Evolutionary conservation across 2,888 invertebrate species (phyloP).

Genomic region (Galeruca laticollis): DNA sequence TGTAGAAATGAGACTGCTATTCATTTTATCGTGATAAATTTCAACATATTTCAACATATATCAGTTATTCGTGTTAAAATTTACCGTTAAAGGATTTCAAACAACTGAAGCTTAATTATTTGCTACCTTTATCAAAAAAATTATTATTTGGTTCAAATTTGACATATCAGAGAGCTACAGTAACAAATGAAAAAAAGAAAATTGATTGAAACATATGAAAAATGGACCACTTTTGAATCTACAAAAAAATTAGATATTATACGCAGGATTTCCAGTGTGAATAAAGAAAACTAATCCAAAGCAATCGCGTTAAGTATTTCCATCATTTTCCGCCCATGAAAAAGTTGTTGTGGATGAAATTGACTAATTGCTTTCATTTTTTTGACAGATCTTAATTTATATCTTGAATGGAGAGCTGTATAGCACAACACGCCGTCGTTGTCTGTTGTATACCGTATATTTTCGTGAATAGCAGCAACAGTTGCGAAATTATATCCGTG

Average conservation of each 20-base stretch:
- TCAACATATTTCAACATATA: no score
- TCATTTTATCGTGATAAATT: no score
- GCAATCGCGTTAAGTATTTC: conserved; percentile 32
- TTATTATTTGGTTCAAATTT: no score
- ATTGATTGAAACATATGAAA: conserved; percentile 25
- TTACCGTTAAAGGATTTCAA: no score
- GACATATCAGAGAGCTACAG: not conserved
- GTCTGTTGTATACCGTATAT: conserved; percentile 21
- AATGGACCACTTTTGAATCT: conserved; percentile 16
- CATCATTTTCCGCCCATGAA: conserved; percentile 31
- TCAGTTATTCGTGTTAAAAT: no score
- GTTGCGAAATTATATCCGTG: not conserved
- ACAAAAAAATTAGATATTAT: conserved; percentile 22
- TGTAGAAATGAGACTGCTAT: no score
- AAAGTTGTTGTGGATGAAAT: conserved; percentile 38
- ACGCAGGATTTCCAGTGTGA: conserved; percentile 19
- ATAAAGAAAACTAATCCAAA: conserved; percentile 22
- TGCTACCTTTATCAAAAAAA: no score
- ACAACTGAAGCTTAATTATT: no score
- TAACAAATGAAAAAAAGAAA: conserved; percentile 12
- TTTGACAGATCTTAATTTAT: conserved; percentile 37
- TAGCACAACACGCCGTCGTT: conserved; percentile 11
- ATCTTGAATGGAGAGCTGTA: conserved; percentile 21
- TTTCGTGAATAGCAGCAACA: conserved; percentile 25
- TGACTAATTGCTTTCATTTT: conserved; percentile 39